Evolutionary conservation across 2,888 invertebrate species (phyloP), one percentile per base, ranked within the genome.

Genomic region (Carterocephalus palaemon): DNA sequence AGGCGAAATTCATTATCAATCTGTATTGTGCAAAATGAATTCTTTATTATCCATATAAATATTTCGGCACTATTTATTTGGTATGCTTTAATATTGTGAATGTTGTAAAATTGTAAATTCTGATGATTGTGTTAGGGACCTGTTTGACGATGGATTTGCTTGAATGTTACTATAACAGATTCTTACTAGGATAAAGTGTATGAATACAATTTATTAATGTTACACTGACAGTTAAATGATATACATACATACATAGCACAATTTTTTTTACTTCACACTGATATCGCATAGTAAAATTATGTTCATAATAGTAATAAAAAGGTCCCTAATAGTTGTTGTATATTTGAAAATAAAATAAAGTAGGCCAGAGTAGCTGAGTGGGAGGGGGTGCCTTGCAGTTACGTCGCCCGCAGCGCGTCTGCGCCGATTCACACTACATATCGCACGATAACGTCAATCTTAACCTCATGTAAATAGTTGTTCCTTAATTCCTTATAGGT

Each of bases 381-480:
- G 62, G 59, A 64, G 65, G 69, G 63, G 67, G 67, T 63, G 46
- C 22, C 59, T 57, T 61, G 50, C 61, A 57, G 62, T 64, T 60
- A 62, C 59, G 60, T 60, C 62, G 63, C 59, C 56, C 58, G 49
- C 51, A 52, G 51, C 58, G 67, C 61, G n/a, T n/a, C n/a, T n/a
- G n/a, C 70, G 66, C 64, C 52, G 64, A 55, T 65, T 60, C 56
- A 64, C 59, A 41, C 70, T 54, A 76, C 75, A 75, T 76, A 75
- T 76, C 76, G 75, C 64, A 57, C 19, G 23, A 57, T 57, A 56
- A 57, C 56, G 62, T 60, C 59, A 58, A 53, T 64, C 62, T 61
- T 63, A 67, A 64, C 54, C 51, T 73, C 70, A 75, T 73, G 72
- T 57, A 62, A 43, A 68, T 62, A 64, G 31, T 32, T n/a, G 20